Evolutionary conservation across 2,113 vertebrate species (phyloP), one percentile per base, ranked within the genome.

Genomic region (Heterocephalus glaber): DNA sequence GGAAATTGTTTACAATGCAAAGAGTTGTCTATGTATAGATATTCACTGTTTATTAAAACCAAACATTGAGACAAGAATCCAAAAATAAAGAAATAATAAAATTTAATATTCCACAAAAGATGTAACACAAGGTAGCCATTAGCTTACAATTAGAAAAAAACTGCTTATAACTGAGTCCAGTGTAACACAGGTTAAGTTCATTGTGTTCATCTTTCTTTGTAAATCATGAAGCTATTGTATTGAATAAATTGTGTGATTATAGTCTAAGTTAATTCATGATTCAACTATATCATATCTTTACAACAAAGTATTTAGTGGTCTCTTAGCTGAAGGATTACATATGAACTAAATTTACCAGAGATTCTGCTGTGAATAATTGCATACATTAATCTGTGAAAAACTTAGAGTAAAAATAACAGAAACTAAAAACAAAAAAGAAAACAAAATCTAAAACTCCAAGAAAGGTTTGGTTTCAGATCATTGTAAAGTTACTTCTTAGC

Each of bases 301-400:
- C 44, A 54, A 58, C 14, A 80, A 80, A 86, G 54, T 66, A 81
- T 61, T 85, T 8, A 44, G 13, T 70, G 38, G 35, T 66, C 9
- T 86, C 28, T 77, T 82, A 82, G 12, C 54, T 77, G 28, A 52
- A 72, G 10, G 6, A 83, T 56, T 77, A 84, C 3, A 93, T 58
- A 72, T 83, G 24, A 96, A 80, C 63, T 92, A 89, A 93, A 85
- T n/a, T 89, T 74, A 80, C 14, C 26, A 85, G 72, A 89, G 35
- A n/a, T 49, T 63, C 20, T 58, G 30, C 56, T 61, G 28, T 35
- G 52, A 86, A 92, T 85, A 65, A 47, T 12, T 85, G 24, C 44
- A 63, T 65, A 58, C 47, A 58, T 49, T 63, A 80, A 56, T 35
- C 63, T 84, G 20, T 41, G 44, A 66, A 61, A 38, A 85, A 72